phyloP scores from a whole-genome alignment of 2,113 vertebrate genomes.

The Prochilodus magdalenae region DNA sequence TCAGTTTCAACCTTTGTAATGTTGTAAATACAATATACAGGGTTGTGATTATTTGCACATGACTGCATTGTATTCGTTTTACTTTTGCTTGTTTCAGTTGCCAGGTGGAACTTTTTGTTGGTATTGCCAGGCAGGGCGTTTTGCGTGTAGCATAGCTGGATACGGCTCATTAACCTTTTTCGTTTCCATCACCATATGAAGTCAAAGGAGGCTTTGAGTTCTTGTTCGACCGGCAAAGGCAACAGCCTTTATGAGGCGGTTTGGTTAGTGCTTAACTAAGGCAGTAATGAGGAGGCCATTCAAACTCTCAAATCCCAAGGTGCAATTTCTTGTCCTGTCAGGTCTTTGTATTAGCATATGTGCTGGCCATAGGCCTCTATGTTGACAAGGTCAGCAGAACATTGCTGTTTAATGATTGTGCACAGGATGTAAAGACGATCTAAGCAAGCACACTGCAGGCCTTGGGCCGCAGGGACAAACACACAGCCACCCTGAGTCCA shows the following conservation, averaged over 20 bases:
- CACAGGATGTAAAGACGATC: slow-evolving; percentile 31
- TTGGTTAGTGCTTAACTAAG: slow-evolving; percentile 26
- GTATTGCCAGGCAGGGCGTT: not conserved
- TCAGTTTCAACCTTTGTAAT: too few relatives aligned
- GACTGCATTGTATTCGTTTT: too few relatives aligned
- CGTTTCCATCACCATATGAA: not conserved
- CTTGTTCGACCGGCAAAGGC: slow-evolving; percentile 10
- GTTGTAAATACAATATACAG: too few relatives aligned
- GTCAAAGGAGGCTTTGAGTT: not conserved
- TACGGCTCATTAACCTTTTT: not conserved
- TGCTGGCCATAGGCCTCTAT: not conserved
- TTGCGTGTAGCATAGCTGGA: not conserved
- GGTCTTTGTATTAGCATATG: not conserved
- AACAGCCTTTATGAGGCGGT: not conserved
- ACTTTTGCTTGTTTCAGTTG: not conserved
- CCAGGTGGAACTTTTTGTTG: not conserved
- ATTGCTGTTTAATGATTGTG: slow-evolving; percentile 23
- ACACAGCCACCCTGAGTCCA: not conserved
- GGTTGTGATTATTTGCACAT: too few relatives aligned
- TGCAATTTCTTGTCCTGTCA: not conserved
- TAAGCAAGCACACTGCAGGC: slow-evolving; percentile 11
- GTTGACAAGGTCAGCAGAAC: slow-evolving; percentile 37
- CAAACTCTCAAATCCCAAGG: slow-evolving; percentile 7
- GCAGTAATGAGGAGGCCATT: slow-evolving; percentile 9
- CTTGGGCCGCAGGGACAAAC: not conserved